Evolutionary conservation across 2,888 invertebrate species (phyloP).

Genomic region (Caenorhabditis imperialis): DNA sequence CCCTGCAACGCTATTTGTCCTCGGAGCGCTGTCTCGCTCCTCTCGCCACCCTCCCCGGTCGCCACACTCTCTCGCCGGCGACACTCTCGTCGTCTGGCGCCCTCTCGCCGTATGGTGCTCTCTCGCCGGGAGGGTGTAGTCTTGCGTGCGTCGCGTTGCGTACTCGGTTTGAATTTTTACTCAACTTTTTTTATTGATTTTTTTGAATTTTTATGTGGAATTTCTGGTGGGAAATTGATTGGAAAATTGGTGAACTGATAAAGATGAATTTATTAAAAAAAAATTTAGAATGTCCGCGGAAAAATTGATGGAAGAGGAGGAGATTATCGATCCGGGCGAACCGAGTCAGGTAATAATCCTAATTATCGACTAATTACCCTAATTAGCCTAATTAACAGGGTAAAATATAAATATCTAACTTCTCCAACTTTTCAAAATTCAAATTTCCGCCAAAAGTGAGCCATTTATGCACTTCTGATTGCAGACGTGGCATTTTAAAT

Average conservation of each 20-base stretch:
- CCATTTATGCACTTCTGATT: no score
- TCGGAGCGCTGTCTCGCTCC: background rate
- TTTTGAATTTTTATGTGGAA: background rate
- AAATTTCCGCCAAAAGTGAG: no score
- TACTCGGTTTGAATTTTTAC: slow-evolving; percentile 26
- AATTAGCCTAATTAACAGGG: no score
- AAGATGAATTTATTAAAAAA: slow-evolving; percentile 5
- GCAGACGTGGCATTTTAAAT: no score
- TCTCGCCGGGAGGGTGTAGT: slow-evolving; percentile 20
- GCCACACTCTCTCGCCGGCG: background rate
- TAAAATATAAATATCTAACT: no score
- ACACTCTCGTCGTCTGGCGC: slow-evolving; percentile 2
- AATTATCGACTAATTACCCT: no score
- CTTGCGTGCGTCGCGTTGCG: slow-evolving; percentile 53
- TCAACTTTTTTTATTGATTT: slow-evolving; percentile 7
- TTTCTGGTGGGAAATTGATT: no score
- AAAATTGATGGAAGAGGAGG: no score
- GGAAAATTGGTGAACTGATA: slow-evolving; percentile 8
- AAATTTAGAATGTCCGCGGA: no score
- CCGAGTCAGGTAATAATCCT: no score
- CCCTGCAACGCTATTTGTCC: slow-evolving; percentile 10
- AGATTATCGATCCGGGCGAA: no score
- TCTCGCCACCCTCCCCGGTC: background rate
- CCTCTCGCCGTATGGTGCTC: slow-evolving; percentile 1
- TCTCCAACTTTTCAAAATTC: no score